These are phyloP conservation scores for Tenthredo distinguenda DNA, from an alignment of 2,888 invertebrate species.

Conservation along the genomic window DNA sequence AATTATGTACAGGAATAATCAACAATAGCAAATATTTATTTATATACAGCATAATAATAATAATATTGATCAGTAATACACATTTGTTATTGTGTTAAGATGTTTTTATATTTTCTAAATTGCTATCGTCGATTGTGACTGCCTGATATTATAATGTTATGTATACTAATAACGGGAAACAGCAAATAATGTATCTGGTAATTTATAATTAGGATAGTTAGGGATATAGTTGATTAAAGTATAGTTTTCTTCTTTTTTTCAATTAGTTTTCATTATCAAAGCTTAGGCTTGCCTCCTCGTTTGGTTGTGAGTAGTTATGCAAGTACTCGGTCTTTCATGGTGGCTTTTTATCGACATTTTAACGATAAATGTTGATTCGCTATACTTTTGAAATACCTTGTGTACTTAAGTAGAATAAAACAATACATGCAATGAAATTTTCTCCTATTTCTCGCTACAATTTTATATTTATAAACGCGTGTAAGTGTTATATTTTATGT, in stretches of 20 bases:
- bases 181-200: constrained; percentile 31
- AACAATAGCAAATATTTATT: constrained; percentile 36
- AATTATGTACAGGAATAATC: background rate
- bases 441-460: constrained; percentile 30
- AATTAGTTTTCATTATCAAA: constrained; percentile 61
- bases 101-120: constrained; percentile 8
- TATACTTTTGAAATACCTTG: constrained; percentile 38
- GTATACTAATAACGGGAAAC: constrained; percentile 32
- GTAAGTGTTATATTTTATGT: constrained; percentile 23
- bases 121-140: constrained; percentile 35
- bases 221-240: constrained; percentile 25
- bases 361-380: constrained; percentile 1
- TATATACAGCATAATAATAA: background rate
- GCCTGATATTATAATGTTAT: constrained; percentile 10
- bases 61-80: background rate
- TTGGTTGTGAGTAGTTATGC: constrained; percentile 73
- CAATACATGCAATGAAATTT: constrained; percentile 33
- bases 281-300: constrained; percentile 72
- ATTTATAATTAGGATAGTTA: constrained; percentile 9
- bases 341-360: constrained; percentile 13
- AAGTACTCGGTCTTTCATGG: constrained; percentile 33
- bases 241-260: constrained; percentile 56
- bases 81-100: background rate
- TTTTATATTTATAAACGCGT: constrained; percentile 28
- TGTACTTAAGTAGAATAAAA: constrained; percentile 32